phyloP scores from a whole-genome alignment of 2,797 vertebrate genomes.

The Harpagifer antarcticus region DNA sequence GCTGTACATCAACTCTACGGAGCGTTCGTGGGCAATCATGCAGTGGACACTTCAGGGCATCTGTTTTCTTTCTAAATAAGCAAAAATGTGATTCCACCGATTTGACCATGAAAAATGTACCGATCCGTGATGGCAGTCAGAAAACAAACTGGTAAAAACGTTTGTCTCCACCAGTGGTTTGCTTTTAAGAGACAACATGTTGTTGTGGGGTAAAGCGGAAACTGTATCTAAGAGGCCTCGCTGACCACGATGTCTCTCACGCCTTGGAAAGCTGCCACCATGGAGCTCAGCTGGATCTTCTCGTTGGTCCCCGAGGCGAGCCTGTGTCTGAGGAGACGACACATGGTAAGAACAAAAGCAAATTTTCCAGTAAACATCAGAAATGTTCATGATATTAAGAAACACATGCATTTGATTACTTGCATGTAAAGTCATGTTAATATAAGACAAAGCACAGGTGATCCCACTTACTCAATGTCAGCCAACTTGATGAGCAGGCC shows the following conservation, averaged over 20 bases:
- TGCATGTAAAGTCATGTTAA: background rate
- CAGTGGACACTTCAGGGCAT: conserved; percentile 1
- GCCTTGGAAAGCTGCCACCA: conserved; percentile 95
- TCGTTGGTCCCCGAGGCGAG: conserved; percentile 94
- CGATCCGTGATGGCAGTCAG: background rate
- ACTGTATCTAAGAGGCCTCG: conserved; percentile 85
- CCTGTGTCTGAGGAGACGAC: conserved; percentile 83
- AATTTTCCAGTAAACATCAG: background rate
- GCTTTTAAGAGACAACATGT: too few species aligned
- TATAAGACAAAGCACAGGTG: background rate
- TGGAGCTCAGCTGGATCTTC: conserved; percentile 97
- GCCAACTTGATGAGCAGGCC: conserved; percentile 94
- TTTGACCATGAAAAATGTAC: background rate
- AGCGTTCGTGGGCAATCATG: conserved; percentile 19
- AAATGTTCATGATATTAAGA: background rate
- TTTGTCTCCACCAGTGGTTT: background rate
- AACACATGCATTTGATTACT: background rate
- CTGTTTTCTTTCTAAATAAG: conserved; percentile 24
- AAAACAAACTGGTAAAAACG: background rate
- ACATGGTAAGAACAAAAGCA: background rate
- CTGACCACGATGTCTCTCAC: conserved; percentile 93
- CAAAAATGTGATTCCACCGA: background rate
- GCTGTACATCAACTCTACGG: background rate
- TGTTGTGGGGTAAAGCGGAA: rapidly evolving
- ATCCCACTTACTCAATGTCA: conserved; percentile 92